Percentiles rank a stretch among this genome's conserved stretches.
Evolutionary conservation across 2,113 vertebrate genomes (phyloP).

Genomic region (Dissostichus mawsoni): DNA sequence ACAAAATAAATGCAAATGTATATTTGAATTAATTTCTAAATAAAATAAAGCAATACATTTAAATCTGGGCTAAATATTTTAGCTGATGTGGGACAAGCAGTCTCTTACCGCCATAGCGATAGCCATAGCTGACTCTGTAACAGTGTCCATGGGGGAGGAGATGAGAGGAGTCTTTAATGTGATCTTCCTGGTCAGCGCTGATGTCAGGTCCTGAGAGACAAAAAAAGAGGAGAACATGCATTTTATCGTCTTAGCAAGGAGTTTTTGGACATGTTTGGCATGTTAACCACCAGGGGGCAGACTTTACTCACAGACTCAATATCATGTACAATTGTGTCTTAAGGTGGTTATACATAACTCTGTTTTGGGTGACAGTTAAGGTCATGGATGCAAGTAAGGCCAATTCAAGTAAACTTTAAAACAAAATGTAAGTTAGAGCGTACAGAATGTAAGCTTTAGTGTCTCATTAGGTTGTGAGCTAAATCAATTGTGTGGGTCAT

Average conservation of each 20-base stretch:
- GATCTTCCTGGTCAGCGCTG: conserved; percentile 93
- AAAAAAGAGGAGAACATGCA: fast-evolving
- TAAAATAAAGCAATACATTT: not conserved
- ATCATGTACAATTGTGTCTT: not conserved
- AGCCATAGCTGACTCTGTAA: conserved; percentile 95
- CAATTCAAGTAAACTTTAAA: too few relatives aligned
- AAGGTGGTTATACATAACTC: not conserved
- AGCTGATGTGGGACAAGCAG: not conserved
- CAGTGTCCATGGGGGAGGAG: conserved; percentile 97
- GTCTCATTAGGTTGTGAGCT: too few relatives aligned
- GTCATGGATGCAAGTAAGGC: not conserved
- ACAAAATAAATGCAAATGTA: not conserved
- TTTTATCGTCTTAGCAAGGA: not conserved
- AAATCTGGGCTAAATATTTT: not conserved
- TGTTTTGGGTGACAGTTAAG: not conserved
- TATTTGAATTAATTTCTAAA: fast-evolving
- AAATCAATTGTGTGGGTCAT: not conserved
- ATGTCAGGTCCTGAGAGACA: conserved; percentile 89
- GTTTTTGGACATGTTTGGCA: not conserved
- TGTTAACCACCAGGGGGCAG: conserved; percentile 64
- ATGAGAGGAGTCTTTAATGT: conserved; percentile 93
- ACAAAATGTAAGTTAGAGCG: too few relatives aligned
- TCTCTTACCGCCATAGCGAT: conserved; percentile 93
- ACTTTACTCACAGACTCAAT: not conserved
- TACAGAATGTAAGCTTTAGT: not conserved